phyloP scores from a whole-genome alignment of 2,888 invertebrate species.

The Protonemura montana region DNA sequence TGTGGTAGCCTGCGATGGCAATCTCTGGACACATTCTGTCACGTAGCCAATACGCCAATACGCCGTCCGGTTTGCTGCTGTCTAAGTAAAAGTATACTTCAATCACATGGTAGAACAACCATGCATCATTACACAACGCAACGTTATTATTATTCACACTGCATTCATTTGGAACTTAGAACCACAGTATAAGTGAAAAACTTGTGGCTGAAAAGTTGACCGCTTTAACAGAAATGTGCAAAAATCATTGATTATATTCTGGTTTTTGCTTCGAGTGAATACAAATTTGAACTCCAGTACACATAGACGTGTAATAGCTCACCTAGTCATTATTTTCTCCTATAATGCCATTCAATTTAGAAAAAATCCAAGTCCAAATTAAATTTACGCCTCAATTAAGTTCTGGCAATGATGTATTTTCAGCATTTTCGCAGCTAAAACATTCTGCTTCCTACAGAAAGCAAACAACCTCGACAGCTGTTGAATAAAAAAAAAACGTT shows the following conservation, averaged over 20 bases:
- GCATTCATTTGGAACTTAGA: not conserved
- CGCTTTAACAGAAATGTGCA: not conserved
- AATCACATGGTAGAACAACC: not conserved
- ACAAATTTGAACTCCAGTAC: not conserved
- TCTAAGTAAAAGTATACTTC: not conserved
- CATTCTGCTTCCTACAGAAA: too few species aligned
- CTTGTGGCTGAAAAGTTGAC: not conserved
- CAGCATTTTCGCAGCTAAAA: too few species aligned
- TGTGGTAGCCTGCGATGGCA: not conserved
- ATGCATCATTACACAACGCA: not conserved
- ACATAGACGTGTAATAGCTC: not conserved
- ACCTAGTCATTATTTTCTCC: not conserved
- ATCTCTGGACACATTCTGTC: not conserved
- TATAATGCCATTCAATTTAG: too few species aligned
- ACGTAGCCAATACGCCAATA: not conserved
- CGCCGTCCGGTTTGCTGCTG: not conserved
- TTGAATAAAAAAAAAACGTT: not conserved
- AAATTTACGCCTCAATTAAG: too few species aligned
- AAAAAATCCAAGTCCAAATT: too few species aligned
- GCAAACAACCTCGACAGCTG: not conserved
- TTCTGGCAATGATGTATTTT: not conserved
- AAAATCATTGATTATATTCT: not conserved
- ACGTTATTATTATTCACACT: not conserved
- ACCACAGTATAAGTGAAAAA: not conserved
- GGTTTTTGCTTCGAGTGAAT: not conserved